Evolutionary conservation across 2,797 vertebrate species (phyloP).

Genomic region (Acanthurus leucopareius): DNA sequence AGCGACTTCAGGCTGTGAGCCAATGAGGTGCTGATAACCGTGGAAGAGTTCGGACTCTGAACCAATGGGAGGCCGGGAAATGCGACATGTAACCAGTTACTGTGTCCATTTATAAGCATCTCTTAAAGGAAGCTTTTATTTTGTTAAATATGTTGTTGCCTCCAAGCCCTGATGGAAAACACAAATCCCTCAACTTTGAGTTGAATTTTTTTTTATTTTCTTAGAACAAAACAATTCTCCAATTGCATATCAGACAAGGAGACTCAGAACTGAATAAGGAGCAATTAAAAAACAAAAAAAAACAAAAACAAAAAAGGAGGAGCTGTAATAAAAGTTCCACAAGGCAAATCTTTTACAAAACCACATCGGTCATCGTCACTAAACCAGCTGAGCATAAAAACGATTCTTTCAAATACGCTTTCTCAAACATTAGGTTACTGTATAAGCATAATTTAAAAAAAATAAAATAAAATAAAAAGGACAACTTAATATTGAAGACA

Average conservation of each 20-base stretch:
- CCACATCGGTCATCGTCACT: constrained; percentile 44
- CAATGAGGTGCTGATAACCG: no score
- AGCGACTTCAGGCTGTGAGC: no score
- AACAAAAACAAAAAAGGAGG: constrained; percentile 23
- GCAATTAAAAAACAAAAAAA: constrained; percentile 44
- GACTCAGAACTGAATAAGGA: constrained; percentile 59
- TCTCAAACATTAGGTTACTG: constrained; percentile 43
- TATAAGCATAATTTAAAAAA: constrained; percentile 65
- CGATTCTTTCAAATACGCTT: constrained; percentile 36
- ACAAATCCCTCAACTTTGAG: neutral
- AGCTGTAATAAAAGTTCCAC: constrained; percentile 67
- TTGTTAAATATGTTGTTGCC: no score
- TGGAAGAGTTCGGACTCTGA: no score
- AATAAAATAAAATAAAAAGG: constrained; percentile 55
- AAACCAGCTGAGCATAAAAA: constrained; percentile 65
- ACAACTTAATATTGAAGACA: constrained; percentile 64
- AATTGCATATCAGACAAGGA: constrained; percentile 52
- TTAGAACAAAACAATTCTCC: constrained; percentile 77
- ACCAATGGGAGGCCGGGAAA: no score
- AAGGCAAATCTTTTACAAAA: constrained; percentile 73
- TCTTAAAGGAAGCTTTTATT: no score
- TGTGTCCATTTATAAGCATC: no score
- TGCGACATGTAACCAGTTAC: no score
- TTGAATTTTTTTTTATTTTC: constrained; percentile 68
- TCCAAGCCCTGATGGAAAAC: no score